Percentiles rank a stretch among this genome's conserved stretches.
phyloP scores from a whole-genome alignment of 1,140 invertebrate genomes.

The Chelonus insularis region DNA sequence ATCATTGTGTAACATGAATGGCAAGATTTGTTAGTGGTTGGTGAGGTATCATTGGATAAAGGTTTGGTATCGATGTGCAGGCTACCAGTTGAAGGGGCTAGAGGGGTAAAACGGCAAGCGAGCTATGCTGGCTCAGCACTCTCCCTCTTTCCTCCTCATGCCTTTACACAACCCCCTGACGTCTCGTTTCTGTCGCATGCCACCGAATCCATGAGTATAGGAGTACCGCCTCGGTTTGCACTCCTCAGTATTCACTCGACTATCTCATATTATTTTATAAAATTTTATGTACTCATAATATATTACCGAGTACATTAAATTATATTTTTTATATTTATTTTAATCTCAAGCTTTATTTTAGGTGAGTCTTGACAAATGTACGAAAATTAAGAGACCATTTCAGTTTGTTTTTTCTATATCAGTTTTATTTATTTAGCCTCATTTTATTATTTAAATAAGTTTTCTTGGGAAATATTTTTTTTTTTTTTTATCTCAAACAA shows the following conservation, averaged over 20 bases:
- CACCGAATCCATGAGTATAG: slow-evolving; percentile 8
- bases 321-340: no score
- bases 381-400: no score
- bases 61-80: slow-evolving; percentile 60
- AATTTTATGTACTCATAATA: background rate
- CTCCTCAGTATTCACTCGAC: slow-evolving; percentile 3
- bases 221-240: background rate
- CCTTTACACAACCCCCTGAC: slow-evolving; percentile 15
- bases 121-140: slow-evolving; percentile 60
- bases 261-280: background rate
- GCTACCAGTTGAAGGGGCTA: slow-evolving; percentile 20
- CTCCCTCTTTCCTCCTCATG: slow-evolving; percentile 51
- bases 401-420: no score
- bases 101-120: slow-evolving; percentile 34
- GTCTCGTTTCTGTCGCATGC: slow-evolving; percentile 11
- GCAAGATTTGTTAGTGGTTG: slow-evolving; percentile 10
- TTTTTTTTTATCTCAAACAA: no score
- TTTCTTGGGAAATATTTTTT: no score
- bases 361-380: no score
- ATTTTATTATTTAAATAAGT: no score
- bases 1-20: slow-evolving; percentile 14
- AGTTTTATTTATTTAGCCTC: no score
- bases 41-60: slow-evolving; percentile 26
- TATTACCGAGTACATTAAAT: background rate
- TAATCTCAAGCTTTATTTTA: no score